Percentiles rank a stretch among this genome's conserved stretches.
These are phyloP conservation scores for Procavia capensis DNA, from an alignment of 2,113 vertebrate species.

Conservation along the genomic window DNA sequence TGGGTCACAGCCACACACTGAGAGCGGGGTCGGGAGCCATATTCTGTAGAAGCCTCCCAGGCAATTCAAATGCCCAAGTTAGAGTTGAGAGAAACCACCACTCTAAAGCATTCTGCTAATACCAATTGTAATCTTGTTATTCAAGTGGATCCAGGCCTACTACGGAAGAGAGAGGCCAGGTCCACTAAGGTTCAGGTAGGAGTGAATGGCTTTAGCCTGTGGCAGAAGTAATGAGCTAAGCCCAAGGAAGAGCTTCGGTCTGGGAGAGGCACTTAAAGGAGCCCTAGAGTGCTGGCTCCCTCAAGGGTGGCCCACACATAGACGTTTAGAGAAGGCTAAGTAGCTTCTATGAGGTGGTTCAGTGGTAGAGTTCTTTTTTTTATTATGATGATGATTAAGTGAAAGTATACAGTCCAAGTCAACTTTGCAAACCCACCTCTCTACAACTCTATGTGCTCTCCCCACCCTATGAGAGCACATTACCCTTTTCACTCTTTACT, in stretches of 20 bases:
- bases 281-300: background rate
- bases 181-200: background rate
- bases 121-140: background rate
- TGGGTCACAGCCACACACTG: background rate
- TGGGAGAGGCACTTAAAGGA: background rate
- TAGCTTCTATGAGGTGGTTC: too few relatives aligned
- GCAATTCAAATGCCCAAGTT: background rate
- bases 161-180: background rate
- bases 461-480: too few relatives aligned
- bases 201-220: background rate
- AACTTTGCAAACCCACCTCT: too few relatives aligned
- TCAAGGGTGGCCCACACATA: background rate
- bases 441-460: too few relatives aligned
- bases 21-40: rapidly evolving
- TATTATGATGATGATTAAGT: too few relatives aligned
- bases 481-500: too few relatives aligned
- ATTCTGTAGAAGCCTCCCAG: background rate
- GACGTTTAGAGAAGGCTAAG: background rate
- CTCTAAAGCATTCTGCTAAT: background rate
- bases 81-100: background rate
- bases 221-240: background rate
- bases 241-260: background rate
- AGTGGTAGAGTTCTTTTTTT: too few relatives aligned
- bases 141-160: background rate
- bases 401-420: too few relatives aligned